Evolutionary conservation across 2,113 vertebrate genomes (phyloP), one percentile per base, ranked within the genome.

Genomic region (Aleadryas rufinucha): DNA sequence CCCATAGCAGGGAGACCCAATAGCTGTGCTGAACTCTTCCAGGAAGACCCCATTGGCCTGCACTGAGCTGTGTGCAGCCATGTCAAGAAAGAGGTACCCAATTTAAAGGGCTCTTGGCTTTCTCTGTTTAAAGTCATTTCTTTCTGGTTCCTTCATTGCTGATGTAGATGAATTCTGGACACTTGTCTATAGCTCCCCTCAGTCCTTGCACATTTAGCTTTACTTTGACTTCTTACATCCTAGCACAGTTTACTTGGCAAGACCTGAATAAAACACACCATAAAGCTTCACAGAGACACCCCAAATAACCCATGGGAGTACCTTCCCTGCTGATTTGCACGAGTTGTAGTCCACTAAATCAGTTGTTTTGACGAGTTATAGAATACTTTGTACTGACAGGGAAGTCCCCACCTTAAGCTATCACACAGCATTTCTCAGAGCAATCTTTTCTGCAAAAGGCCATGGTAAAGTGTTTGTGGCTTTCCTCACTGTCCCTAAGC

Each of bases 341-440:
- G 7, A 53, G 33, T 2, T 81, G 71, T n/a, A 27, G 6, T 22
- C 10, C 17, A 77, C 16, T 7, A 37, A 68, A 53, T 33, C 10
- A 44, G 11, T 16, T 56, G 41, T 41, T 56, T 27, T 56, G 27
- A 59, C 11, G 47, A 72, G 28, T 53, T 81, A 45, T 1, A 66
- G 31, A 63, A 28, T 18, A 59, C 7, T 42, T 69, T 0, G 0
- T 33, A 50, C 13, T 81, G 41, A 45, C 16, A 57, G 28, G 11
- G 33, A 74, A 30, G 24, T 31, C 31, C 13, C 4, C 24, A 50
- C 14, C 13, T 22, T 47, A 42, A 28, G 26, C 20, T 80, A 13
- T 16, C 33, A 47, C 19, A 39, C 8, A 53, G 37, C 5, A 41
- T 53, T 85, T 66, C n/a, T n/a, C 30, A 65, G 30, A 70, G 22